Conservation (phyloP, 2,888 invertebrate genomes). For the Axea sp. region DNA sequence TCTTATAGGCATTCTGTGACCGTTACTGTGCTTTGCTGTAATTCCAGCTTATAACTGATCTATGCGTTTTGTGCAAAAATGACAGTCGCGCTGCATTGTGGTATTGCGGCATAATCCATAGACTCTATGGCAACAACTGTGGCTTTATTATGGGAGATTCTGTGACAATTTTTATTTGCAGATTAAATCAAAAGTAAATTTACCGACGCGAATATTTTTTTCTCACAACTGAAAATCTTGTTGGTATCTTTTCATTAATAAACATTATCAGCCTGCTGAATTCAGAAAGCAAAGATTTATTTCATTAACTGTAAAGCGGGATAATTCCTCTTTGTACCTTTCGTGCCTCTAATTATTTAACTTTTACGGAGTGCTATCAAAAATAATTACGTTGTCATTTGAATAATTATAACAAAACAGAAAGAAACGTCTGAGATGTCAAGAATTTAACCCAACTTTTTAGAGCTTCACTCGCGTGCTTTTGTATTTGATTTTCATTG, state of each 20-base stretch:
- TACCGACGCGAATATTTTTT: too few relatives aligned
- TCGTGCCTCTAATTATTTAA: slow-evolving; percentile 1
- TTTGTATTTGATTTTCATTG: slow-evolving; percentile 11
- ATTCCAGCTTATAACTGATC: too few relatives aligned
- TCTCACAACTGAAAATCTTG: neutral
- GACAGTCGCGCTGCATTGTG: too few relatives aligned
- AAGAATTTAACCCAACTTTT: slow-evolving; percentile 16
- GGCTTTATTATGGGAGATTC: too few relatives aligned
- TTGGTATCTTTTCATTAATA: neutral
- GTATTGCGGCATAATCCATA: too few relatives aligned
- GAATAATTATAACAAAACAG: slow-evolving; percentile 9
- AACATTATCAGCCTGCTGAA: neutral
- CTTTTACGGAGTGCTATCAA: slow-evolving; percentile 3
- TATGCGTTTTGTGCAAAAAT: too few relatives aligned
- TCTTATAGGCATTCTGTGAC: too few relatives aligned
- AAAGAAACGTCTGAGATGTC: slow-evolving; percentile 2
- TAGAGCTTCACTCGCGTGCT: neutral
- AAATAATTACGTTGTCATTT: slow-evolving; percentile 2
- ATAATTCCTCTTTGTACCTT: slow-evolving; percentile 4
- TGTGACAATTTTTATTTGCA: too few relatives aligned
- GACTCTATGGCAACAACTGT: too few relatives aligned
- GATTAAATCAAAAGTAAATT: too few relatives aligned
- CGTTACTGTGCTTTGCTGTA: too few relatives aligned
- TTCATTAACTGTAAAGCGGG: neutral
- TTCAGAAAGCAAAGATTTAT: slow-evolving; percentile 5